Percentiles rank a stretch among this genome's conserved stretches.
Conservation (phyloP, 2,797 vertebrate species). For the Hippopotamyrus pictus region DNA sequence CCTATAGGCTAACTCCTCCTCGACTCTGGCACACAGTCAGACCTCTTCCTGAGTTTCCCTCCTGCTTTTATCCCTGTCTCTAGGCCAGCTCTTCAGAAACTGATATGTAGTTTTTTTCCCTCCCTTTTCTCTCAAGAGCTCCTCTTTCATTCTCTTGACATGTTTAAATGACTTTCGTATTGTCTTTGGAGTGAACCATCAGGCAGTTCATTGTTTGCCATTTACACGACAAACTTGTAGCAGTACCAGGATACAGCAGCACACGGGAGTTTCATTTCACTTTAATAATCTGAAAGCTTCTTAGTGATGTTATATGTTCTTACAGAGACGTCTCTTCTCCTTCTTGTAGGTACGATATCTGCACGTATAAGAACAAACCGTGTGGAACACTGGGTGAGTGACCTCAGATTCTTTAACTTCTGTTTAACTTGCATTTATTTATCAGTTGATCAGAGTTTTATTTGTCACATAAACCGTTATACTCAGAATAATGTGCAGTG, state of each 20-base stretch:
- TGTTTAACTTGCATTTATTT: not conserved
- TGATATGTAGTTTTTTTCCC: not conserved
- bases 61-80: not conserved
- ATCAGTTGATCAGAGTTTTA: not conserved
- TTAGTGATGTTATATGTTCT: not conserved
- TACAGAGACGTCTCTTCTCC: not conserved
- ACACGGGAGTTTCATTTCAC: not conserved
- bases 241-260: not conserved
- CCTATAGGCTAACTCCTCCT: not conserved
- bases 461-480: not conserved
- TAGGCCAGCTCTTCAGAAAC: not conserved
- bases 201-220: not conserved
- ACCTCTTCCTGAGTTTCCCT: not conserved
- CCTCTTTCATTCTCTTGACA: not conserved
- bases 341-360: slow-evolving; percentile 88
- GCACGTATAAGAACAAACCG: slow-evolving; percentile 99
- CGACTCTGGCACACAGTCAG: not conserved
- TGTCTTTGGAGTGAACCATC: not conserved
- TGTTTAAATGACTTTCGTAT: not conserved
- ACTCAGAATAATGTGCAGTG: not conserved
- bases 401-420: not conserved
- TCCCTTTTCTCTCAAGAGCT: not conserved
- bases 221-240: not conserved
- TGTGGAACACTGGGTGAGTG: slow-evolving; percentile 95
- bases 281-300: not conserved